phyloP scores from a whole-genome alignment of 1,140 invertebrate species.

The Scylla paramamosain region DNA sequence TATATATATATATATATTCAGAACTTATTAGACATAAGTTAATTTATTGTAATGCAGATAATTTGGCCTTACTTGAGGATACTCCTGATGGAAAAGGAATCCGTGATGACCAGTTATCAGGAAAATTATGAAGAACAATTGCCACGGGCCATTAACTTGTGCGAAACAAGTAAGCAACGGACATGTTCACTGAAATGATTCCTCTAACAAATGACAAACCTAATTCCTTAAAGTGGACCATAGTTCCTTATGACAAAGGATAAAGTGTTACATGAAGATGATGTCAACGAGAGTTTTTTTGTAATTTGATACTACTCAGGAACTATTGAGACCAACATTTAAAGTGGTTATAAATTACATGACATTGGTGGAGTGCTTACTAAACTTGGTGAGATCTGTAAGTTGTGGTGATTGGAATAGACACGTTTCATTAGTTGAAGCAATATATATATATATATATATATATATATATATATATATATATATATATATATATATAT shows the following conservation, averaged over 20 bases:
- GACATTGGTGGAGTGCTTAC: slow-evolving; percentile 24
- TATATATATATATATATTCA: neutral
- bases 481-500: no score
- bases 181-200: neutral
- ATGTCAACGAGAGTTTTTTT: slow-evolving; percentile 19
- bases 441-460: no score
- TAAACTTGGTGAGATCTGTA: no score
- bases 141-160: slow-evolving; percentile 18
- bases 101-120: neutral
- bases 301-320: slow-evolving; percentile 27
- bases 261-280: neutral
- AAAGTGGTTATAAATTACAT: neutral
- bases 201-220: neutral
- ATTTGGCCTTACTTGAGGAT: slow-evolving; percentile 33
- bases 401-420: no score
- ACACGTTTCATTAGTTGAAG: no score
- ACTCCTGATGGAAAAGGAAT: slow-evolving; percentile 38
- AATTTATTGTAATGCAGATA: neutral
- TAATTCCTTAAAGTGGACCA: slow-evolving; percentile 21
- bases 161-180: slow-evolving; percentile 17
- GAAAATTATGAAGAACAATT: neutral
- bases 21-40: neutral
- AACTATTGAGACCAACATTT: slow-evolving; percentile 14
- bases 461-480: no score
- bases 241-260: neutral